Evolutionary conservation across 2,797 vertebrate genomes (phyloP), one percentile per base, ranked within the genome.

Genomic region (Ctenochaetus hawaiiensis): DNA sequence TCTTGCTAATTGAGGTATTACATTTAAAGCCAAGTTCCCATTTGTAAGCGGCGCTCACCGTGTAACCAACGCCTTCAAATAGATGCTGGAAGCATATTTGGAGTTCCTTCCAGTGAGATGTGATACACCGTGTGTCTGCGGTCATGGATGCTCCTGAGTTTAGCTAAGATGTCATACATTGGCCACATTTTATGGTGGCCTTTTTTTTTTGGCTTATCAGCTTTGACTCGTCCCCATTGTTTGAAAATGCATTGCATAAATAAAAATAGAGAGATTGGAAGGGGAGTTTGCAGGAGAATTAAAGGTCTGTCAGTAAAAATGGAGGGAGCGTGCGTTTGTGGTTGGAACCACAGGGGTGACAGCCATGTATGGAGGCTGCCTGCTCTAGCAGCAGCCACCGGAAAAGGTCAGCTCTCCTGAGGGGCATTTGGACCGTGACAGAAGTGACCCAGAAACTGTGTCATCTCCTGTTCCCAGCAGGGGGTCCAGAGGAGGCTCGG

Each of bases 401-500:
- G 81, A 95, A 95, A 95, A 95, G 94, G 95, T 95, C 93, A 95
- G 71, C 75, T 71, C 79, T 77, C 83, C 74, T 58, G 75, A 88
- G 85, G 92, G 93, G 87, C 91, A 94, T 94, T 95, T 94, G 91
- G 90, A 85, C 86, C 75, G 78, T 89, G 93, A 94, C 92, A 91
- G 92, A 86, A 84, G 76, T 81, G 92, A 94, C 93, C 90, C 91
- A 75, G 82, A 93, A 91, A 91, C 76, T 59, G 60, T 85, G 83
- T 81, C 81, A 58, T 77, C 71, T 85, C 70, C 87, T 82, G 75
- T 87, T 90, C 91, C 59, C 87, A 89, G 85, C 12, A 1, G 68
- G 30, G 86, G 83, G 70, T 76, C 84, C 72, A 34, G 69, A 62
- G 74, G 52, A 85, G 58, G 62, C 69, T 70, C 13, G 2, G 58